Evolutionary conservation across 2,113 vertebrate species (phyloP), one percentile per base, ranked within the genome.

Genomic region (Ploceus nigricollis): DNA sequence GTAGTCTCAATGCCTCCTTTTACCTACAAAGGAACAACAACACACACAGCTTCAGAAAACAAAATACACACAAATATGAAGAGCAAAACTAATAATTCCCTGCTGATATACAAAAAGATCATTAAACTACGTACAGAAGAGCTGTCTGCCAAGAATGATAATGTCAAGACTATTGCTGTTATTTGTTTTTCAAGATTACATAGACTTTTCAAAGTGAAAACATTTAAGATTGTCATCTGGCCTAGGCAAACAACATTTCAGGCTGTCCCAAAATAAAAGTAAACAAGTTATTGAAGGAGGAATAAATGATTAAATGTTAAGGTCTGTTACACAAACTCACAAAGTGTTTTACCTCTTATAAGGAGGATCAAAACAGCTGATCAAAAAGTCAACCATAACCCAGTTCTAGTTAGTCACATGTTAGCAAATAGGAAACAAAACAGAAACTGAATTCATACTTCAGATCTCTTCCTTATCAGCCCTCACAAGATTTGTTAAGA

Each of bases 1-100:
- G 98, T 98, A 89, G 98, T 96, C 95, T 98, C 94, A 91, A 99
- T 99, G 82, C 98, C 98, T 28, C 99, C 99, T 85, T 98, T 99
- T 64, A 99, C 98, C 99, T 99, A 94, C 51, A 70, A 93, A 65
- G 61, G 57, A 94, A 85, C 77, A 68, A 45, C 23, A 93, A 9
- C 28, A 93, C 21, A 65, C 10, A 73, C 1, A 80, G 21, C 47
- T 88, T 96, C 78, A 93, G 57, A 90, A 66, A 42, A 23, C 17
- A 88, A 72, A 80, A 79, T 35, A 56, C 3, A 83, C 25, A 53
- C 9, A 79, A 45, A 66, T 24, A 22, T 18, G 31, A 83, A 68
- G 9, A 17, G 42, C 50, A 51, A 93, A 91, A 85, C 30, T 9
- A 85, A 16, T 2, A 65, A 65, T 35, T 92, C 25, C 42, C 11